phyloP scores from a whole-genome alignment of 2,888 invertebrate genomes.

The Erynnis tages region DNA sequence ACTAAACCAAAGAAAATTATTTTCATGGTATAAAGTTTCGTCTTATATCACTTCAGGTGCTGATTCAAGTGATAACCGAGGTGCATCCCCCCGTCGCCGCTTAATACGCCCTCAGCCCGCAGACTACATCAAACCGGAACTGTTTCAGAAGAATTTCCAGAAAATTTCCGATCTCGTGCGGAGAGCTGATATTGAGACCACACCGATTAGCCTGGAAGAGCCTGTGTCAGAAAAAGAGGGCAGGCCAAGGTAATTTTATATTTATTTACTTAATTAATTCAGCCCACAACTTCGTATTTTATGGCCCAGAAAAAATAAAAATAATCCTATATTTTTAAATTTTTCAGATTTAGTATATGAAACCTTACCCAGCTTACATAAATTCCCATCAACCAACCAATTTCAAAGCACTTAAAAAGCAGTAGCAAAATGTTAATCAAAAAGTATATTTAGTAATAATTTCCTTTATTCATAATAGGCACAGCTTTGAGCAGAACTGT shows the following conservation, averaged over 20 bases:
- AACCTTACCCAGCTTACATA: too few relatives aligned
- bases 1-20: neutral
- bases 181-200: slow-evolving; percentile 58
- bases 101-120: slow-evolving; percentile 80
- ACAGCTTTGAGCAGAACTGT: too few relatives aligned
- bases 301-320: too few relatives aligned
- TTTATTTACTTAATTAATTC: neutral
- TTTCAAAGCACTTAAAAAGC: too few relatives aligned
- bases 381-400: too few relatives aligned
- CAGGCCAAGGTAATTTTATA: slow-evolving; percentile 56
- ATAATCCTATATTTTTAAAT: too few relatives aligned
- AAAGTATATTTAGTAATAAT: too few relatives aligned
- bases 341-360: too few relatives aligned
- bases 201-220: slow-evolving; percentile 49
- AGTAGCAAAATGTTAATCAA: too few relatives aligned
- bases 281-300: too few relatives aligned
- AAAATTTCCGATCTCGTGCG: slow-evolving; percentile 73
- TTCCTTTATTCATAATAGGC: too few relatives aligned
- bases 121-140: slow-evolving; percentile 81
- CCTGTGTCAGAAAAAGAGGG: slow-evolving; percentile 57
- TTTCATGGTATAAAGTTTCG: too few relatives aligned
- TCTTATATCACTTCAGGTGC: slow-evolving; percentile 12
- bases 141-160: slow-evolving; percentile 79
- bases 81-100: slow-evolving; percentile 66
- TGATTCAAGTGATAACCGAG: slow-evolving; percentile 38